These are phyloP conservation scores for Hormaphis cornu DNA, from an alignment of 1,140 invertebrate genomes.

Conservation along the genomic window DNA sequence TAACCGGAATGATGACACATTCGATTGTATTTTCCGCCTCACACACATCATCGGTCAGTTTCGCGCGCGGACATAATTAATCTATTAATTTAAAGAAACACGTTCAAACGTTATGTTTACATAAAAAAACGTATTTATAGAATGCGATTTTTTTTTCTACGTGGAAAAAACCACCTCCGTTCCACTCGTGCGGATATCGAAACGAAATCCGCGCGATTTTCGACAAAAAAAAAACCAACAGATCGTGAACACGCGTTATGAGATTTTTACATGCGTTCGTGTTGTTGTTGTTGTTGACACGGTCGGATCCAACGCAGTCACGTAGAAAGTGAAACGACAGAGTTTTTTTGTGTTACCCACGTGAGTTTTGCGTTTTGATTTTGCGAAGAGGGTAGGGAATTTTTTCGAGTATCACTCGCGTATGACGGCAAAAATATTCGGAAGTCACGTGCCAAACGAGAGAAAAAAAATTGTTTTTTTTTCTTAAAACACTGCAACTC, in stretches of 20 bases:
- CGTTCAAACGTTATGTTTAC: neutral
- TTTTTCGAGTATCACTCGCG: too few species aligned
- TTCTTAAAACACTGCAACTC: too few species aligned
- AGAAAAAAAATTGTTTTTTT: too few species aligned
- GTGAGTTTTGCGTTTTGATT: neutral
- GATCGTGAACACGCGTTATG: neutral
- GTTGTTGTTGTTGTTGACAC: too few species aligned
- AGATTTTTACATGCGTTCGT: neutral
- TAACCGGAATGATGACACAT: too few species aligned
- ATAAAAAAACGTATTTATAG: neutral
- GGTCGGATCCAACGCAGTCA: conserved; percentile 4
- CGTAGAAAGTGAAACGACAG: conserved; percentile 29
- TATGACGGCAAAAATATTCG: too few species aligned
- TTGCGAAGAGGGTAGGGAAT: too few species aligned
- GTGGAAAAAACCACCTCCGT: neutral
- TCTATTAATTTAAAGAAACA: neutral
- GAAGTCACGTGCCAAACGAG: too few species aligned
- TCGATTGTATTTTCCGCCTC: too few species aligned
- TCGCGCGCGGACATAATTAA: conserved; percentile 26
- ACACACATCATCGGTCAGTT: too few species aligned
- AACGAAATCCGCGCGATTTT: conserved; percentile 15
- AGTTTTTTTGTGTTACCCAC: neutral
- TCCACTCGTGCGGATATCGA: conserved; percentile 18
- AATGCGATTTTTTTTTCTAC: neutral
- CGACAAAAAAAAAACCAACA: neutral